Evolutionary conservation across 2,113 vertebrate genomes (phyloP).

Genomic region (Menura novaehollandiae): DNA sequence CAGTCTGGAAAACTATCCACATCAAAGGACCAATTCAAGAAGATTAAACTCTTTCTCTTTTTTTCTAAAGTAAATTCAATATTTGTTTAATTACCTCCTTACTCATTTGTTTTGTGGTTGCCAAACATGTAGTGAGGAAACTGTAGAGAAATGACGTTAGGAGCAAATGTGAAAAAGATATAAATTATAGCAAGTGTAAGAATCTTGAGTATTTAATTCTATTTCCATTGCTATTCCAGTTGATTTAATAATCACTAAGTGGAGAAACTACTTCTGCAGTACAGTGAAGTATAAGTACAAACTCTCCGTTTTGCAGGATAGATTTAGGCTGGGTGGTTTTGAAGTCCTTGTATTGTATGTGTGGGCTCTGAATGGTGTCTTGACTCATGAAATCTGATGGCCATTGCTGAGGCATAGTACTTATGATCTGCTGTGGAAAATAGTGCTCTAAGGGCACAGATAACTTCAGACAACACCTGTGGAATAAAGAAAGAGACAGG

Average conservation of each 20-base stretch:
- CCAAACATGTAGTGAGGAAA: not conserved
- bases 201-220: not conserved
- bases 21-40: conserved; percentile 18
- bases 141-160: not conserved
- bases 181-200: not conserved
- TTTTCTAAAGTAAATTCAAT: not conserved
- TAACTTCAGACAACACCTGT: not conserved
- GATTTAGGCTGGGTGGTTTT: not conserved
- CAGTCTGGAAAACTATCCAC: conserved; percentile 16
- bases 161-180: not conserved
- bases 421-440: not conserved
- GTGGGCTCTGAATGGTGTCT: not conserved
- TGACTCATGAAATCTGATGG: not conserved
- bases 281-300: not conserved
- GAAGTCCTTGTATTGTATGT: not conserved
- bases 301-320: not conserved
- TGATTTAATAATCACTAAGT: not conserved
- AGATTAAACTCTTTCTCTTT: conserved; percentile 15
- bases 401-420: not conserved
- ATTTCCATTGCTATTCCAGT: not conserved
- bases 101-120: conserved; percentile 34
- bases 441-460: not conserved
- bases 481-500: not conserved
- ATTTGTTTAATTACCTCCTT: conserved; percentile 28
- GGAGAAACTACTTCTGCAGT: not conserved